Evolutionary conservation across 37 sponge, comb jelly and placozoan genomes (phyloP), one percentile per base, ranked within the genome.

Genomic region (Mnemiopsis leidyi): DNA sequence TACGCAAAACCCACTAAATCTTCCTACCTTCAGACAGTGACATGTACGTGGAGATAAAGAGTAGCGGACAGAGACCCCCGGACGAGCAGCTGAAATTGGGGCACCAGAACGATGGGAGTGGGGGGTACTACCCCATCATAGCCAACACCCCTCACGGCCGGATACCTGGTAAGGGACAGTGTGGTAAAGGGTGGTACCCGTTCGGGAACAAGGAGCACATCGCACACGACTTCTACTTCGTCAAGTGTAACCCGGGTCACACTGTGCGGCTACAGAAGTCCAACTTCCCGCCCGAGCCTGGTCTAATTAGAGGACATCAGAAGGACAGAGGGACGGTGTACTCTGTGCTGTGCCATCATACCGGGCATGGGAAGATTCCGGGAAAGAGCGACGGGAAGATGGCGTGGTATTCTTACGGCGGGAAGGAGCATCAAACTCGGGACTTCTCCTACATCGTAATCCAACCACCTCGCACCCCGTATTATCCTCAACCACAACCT

Each of bases 101-200:
- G 23, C 90, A 85, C 61, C 90, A 85, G 30, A 85, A 85, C 29
- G 90, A 85, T 29, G 90, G 90, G 24, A 13, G 48, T 13, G 90
- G 90, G 9, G 38, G 21, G 26, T 39, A 39, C 29, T 85, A 26
- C 30, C 20, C 61, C 61, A 37, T 85, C 48, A 35, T 85, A 25
- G 90, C 29, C 0, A 26, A 85, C 61, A 85, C 90, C 21, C 90
- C 90, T 2, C 90, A 85, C 61, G 90, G 90, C 26, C 2, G 23
- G 48, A 85, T 85, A 23, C 90, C 90, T 38, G 90, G 61, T 25
- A 85, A 85, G 48, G 90, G 33, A 85, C 13, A n/a, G 48, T 23
- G 24, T 85, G 39, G 36, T 1, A 79, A 79, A 31, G 82, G 31
- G 21, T 79, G 82, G 82, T 79, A 79, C 36, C 32, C 82, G 16